These are phyloP conservation scores for Melipona bicolor DNA, from an alignment of 2,888 invertebrate species.

Conservation along the genomic window DNA sequence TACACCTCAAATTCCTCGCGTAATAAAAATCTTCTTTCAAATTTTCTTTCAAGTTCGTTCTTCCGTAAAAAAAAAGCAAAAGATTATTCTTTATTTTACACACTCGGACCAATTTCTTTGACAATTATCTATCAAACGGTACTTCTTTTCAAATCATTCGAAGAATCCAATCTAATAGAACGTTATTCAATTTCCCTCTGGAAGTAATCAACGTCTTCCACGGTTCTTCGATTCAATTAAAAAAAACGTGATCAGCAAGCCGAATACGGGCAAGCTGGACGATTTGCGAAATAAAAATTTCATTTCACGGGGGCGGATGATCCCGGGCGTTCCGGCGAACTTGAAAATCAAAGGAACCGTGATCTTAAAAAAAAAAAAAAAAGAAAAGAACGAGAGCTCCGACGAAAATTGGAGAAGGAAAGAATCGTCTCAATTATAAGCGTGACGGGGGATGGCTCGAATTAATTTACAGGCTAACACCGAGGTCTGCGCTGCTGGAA, in stretches of 20 bases:
- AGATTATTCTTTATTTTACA: too few species aligned
- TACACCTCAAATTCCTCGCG: too few species aligned
- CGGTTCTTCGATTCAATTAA: neutral
- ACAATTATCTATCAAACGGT: neutral
- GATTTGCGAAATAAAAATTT: slow-evolving; percentile 44
- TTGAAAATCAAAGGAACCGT: slow-evolving; percentile 16
- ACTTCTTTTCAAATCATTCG: neutral
- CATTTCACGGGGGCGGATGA: slow-evolving; percentile 30
- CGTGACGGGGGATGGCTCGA: slow-evolving; percentile 29
- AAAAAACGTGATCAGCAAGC: neutral
- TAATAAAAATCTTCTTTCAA: too few species aligned
- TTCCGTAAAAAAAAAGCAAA: too few species aligned
- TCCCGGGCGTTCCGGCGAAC: neutral
- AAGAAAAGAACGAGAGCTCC: neutral
- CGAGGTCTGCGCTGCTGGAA: slow-evolving; percentile 47
- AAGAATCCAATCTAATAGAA: neutral
- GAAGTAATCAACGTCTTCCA: neutral
- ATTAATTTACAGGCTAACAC: slow-evolving; percentile 64
- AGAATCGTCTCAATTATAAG: slow-evolving; percentile 54
- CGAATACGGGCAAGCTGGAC: neutral
- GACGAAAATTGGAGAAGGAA: slow-evolving; percentile 47
- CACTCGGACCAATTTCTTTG: too few species aligned
- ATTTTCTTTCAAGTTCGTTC: too few species aligned
- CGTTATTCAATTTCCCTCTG: neutral
- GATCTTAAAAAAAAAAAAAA: neutral